Base-by-base conservation (phyloP, 2,113 vertebrate species). In the Sardina pilchardus region DNA sequence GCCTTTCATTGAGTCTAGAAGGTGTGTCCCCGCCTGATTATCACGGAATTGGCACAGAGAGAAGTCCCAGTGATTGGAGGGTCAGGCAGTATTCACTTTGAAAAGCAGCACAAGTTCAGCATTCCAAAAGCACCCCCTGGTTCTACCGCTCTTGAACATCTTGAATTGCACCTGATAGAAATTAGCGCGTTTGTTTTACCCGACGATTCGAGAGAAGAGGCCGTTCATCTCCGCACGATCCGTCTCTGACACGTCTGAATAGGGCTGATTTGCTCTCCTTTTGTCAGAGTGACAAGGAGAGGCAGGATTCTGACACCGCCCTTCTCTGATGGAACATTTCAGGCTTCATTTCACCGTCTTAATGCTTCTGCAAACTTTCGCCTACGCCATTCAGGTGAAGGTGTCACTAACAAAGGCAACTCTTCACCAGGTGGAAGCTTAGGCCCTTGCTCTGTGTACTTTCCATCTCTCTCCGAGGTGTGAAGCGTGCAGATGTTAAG, bases 231-330 rank as follows among this genome's bases (percentile, higher is more conserved):
- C 56, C 24, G 1, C 34, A 63, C 14, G 48, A 81, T 86, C 81
- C 83, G 39, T 89, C 78, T 78, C 44, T 63, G 81, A 30, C 50
- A 81, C 36, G 63, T 43, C 14, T 86, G 86, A 90, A 88, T 87
- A 53, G 81, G 30, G 43, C 81, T 86, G 85, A 89, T 90, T 89
- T 86, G 48, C 81, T 44, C 78, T 85, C 86, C 85, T 26, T 67
- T 81, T 86, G 83, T 86, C 34, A 45, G 67, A 82, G 53, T 89
- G 82, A 83, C 81, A 86, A 34, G 36, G 86, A 50, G 8, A 26
- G 63, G 82, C 53, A 44, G 53, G 78, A 83, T 45, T 89, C 47
- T 44, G 45, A 59, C 78, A 34, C 10, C 19, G 36, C 50, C 83
- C 47, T 39, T 86, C 36, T 45, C 39, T 39, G 82, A 50, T 89